phyloP scores from a whole-genome alignment of 1,140 invertebrate species.

The Monochamus saltuarius region DNA sequence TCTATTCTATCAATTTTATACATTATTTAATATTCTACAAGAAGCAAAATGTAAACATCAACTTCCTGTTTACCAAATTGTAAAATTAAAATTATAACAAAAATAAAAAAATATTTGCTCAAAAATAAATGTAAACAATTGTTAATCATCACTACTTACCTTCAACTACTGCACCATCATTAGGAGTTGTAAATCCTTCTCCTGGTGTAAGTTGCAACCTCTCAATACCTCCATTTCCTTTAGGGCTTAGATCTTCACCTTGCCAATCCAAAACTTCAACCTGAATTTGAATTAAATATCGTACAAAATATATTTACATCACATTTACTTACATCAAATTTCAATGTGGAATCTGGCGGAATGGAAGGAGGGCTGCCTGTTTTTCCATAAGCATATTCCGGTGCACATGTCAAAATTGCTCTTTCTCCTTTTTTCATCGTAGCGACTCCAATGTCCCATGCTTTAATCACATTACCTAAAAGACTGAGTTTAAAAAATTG shows the following conservation, averaged over 20 bases:
- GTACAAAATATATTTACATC: neutral
- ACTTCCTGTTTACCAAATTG: too few relatives aligned
- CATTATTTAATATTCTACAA: too few relatives aligned
- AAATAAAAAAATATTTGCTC: neutral
- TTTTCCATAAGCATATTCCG: conserved; percentile 91
- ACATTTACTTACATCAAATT: conserved; percentile 78
- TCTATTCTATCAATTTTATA: too few relatives aligned
- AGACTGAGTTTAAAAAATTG: conserved; percentile 9
- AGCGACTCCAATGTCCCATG: conserved; percentile 91
- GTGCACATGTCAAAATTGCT: conserved; percentile 78
- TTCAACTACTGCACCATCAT: conserved; percentile 77
- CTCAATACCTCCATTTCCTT: conserved; percentile 81
- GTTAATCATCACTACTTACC: conserved; percentile 52
- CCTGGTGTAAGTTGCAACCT: conserved; percentile 71
- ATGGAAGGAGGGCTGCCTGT: conserved; percentile 84
- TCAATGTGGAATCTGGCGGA: conserved; percentile 84
- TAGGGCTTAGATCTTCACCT: conserved; percentile 83
- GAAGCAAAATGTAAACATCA: too few relatives aligned
- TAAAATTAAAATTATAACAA: too few relatives aligned
- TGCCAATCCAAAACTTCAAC: conserved; percentile 83
- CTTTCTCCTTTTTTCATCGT: conserved; percentile 93
- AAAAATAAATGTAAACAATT: conserved; percentile 3
- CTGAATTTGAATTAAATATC: conserved; percentile 53
- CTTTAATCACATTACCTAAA: conserved; percentile 82
- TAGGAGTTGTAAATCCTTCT: conserved; percentile 68